Evolutionary conservation across 2,113 vertebrate species (phyloP).

Genomic region (Psilopsiagon aymara): DNA sequence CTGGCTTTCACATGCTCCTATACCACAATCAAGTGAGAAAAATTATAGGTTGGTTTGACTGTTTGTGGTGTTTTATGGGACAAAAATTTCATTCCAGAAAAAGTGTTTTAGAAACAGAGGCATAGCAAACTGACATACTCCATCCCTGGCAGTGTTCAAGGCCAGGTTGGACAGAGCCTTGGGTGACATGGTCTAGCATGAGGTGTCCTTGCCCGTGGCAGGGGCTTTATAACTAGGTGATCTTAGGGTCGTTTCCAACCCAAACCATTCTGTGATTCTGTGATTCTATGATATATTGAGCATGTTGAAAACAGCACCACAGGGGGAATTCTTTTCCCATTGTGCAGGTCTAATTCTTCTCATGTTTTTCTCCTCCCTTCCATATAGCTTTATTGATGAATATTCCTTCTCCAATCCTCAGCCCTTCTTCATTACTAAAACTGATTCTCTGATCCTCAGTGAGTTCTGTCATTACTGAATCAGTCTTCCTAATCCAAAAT

Average conservation of each 20-base stretch:
- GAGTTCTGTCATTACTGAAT: not conserved
- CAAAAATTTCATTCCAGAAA: not conserved
- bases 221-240: not conserved
- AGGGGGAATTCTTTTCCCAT: not conserved
- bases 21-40: not conserved
- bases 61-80: not conserved
- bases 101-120: not conserved
- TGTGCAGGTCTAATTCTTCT: not conserved
- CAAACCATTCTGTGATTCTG: not conserved
- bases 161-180: not conserved
- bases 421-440: not conserved
- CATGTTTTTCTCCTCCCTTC: not conserved
- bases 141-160: not conserved
- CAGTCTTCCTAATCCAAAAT: not conserved
- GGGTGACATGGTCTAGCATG: not conserved
- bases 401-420: not conserved
- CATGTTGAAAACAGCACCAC: not conserved
- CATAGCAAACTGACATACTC: not conserved
- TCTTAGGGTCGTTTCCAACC: not conserved
- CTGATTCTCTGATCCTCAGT: not conserved
- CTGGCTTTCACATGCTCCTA: slow-evolving; percentile 16
- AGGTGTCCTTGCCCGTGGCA: not conserved
- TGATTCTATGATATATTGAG: not conserved
- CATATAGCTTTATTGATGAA: not conserved
- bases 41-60: not conserved